Percentiles rank a stretch among this genome's conserved stretches.
Evolutionary conservation across 2,797 vertebrate species (phyloP).

Genomic region (Manis crassicaudata): DNA sequence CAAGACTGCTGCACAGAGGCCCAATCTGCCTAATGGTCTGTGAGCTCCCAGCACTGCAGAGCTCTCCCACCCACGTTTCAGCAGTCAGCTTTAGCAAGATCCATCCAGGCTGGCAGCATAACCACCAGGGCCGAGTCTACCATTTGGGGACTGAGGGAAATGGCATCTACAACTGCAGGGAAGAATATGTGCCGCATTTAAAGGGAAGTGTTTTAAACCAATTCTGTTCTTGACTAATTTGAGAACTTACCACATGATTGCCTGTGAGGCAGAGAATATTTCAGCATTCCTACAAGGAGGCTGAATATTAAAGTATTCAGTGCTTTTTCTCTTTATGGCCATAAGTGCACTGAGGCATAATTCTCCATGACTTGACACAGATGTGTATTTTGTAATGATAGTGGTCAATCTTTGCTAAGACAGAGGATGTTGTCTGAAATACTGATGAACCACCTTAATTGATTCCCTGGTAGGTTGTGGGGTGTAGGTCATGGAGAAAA

Average conservation of each 20-base stretch:
- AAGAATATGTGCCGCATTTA: conserved; percentile 46
- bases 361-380: conserved; percentile 66
- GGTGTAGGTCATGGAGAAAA: neutral
- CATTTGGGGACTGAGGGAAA: conserved; percentile 13
- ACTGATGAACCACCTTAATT: conserved; percentile 59
- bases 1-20: neutral
- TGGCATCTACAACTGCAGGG: conserved; percentile 31
- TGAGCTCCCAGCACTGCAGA: conserved; percentile 29
- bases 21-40: conserved; percentile 21
- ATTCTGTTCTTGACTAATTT: conserved; percentile 65
- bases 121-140: neutral
- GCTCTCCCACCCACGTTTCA: neutral
- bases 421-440: conserved; percentile 63
- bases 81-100: neutral
- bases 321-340: conserved; percentile 62
- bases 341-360: conserved; percentile 67
- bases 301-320: conserved; percentile 67
- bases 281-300: conserved; percentile 58
- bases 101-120: neutral
- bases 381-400: conserved; percentile 74
- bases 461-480: conserved; percentile 43
- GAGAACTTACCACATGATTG: conserved; percentile 67
- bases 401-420: conserved; percentile 71
- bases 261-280: conserved; percentile 48
- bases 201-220: conserved; percentile 41